Conservation (phyloP, 2,113 vertebrate species). For the Rousettus leschenaultii region DNA sequence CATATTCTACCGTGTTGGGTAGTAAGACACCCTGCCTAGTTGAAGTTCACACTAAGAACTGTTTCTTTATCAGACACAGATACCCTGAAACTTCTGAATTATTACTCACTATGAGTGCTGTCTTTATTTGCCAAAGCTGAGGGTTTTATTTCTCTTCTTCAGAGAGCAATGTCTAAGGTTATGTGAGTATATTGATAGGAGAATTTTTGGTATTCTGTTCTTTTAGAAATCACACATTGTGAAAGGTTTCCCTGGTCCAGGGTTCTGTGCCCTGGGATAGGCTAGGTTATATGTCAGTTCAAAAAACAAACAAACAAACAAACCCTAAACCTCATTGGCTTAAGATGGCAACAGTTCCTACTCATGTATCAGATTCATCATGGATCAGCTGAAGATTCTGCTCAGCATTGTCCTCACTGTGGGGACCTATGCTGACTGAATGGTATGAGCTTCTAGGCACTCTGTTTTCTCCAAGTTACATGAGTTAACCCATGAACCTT, state of each 20-base stretch:
- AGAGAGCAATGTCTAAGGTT: background rate
- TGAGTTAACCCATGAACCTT: background rate
- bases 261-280: background rate
- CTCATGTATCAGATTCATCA: background rate
- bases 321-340: background rate
- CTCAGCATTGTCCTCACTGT: background rate
- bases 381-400: background rate
- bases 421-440: background rate
- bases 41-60: background rate
- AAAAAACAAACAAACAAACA: background rate
- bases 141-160: background rate
- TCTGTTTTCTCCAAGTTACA: background rate
- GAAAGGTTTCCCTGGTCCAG: background rate
- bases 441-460: background rate
- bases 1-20: background rate
- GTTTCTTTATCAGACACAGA: background rate
- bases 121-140: background rate
- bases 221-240: background rate
- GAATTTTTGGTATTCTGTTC: background rate
- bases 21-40: background rate
- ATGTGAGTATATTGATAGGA: background rate
- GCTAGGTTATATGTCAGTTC: background rate
- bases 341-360: background rate
- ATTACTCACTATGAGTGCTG: background rate
- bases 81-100: background rate